Evolutionary conservation across 1,140 invertebrate species (phyloP).

Genomic region (Colletes gigas): DNA sequence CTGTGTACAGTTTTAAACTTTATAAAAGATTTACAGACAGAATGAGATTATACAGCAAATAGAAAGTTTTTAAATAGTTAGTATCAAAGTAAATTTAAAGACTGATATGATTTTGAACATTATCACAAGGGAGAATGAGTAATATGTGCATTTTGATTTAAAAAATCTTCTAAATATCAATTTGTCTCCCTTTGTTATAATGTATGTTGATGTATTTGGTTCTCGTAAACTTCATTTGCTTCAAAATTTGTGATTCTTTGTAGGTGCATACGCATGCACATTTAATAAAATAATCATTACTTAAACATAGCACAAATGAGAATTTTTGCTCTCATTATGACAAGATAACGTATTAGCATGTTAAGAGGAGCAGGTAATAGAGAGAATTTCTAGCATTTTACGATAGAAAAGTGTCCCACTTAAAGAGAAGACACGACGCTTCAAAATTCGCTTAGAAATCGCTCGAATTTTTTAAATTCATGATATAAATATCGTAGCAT

Average conservation of each 20-base stretch:
- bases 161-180: not conserved
- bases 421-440: not conserved
- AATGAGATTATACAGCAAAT: not conserved
- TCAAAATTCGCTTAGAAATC: not conserved
- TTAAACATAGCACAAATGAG: not conserved
- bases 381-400: constrained; percentile 9
- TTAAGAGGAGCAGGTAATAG: not conserved
- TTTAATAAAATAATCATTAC: not conserved
- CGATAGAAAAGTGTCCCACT: constrained; percentile 32
- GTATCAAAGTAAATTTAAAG: too few relatives aligned
- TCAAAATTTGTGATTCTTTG: not conserved
- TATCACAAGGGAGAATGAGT: not conserved
- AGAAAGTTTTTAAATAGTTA: too few relatives aligned
- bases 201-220: not conserved
- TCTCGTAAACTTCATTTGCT: not conserved
- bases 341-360: not conserved
- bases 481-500: too few relatives aligned
- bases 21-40: not conserved
- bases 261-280: too few relatives aligned
- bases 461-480: not conserved
- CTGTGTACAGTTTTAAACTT: not conserved
- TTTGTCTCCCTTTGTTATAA: not conserved
- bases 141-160: not conserved
- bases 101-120: too few relatives aligned
- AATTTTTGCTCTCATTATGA: too few relatives aligned